Conservation (phyloP, 2,888 invertebrate genomes). For the Branchipolynoe longqiensis region DNA sequence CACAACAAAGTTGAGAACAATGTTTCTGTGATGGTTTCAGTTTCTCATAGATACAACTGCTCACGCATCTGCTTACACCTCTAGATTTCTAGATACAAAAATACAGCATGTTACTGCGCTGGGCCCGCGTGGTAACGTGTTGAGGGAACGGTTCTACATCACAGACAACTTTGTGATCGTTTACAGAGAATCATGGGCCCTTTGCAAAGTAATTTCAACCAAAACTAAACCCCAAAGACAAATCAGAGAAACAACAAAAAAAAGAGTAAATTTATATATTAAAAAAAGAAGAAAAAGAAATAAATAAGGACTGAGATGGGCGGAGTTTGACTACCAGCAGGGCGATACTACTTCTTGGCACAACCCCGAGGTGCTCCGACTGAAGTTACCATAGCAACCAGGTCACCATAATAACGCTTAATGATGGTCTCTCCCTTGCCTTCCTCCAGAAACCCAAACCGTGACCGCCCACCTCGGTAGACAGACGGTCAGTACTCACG, state of each 20-base stretch:
- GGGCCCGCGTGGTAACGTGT: constrained; percentile 52
- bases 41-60: constrained; percentile 59
- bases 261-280: too few relatives aligned
- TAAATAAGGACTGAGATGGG: constrained; percentile 44
- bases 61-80: constrained; percentile 58
- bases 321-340: constrained; percentile 35
- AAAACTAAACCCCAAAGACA: constrained; percentile 42
- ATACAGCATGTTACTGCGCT: constrained; percentile 53
- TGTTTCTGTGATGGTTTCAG: constrained; percentile 60
- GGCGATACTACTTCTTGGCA: neutral
- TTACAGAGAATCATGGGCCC: constrained; percentile 51
- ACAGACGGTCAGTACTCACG: constrained; percentile 6
- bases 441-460: constrained; percentile 31
- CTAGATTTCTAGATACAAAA: constrained; percentile 61
- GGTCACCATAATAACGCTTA: constrained; percentile 16
- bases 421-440: constrained; percentile 46
- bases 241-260: constrained; percentile 23
- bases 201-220: constrained; percentile 49
- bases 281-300: constrained; percentile 15
- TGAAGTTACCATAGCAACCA: constrained; percentile 3
- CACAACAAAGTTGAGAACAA: constrained; percentile 63
- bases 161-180: constrained; percentile 50
- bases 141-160: constrained; percentile 49
- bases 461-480: neutral
- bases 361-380: constrained; percentile 34